Conservation (phyloP, 1,140 invertebrate species). For the Drosophila sproati region DNA sequence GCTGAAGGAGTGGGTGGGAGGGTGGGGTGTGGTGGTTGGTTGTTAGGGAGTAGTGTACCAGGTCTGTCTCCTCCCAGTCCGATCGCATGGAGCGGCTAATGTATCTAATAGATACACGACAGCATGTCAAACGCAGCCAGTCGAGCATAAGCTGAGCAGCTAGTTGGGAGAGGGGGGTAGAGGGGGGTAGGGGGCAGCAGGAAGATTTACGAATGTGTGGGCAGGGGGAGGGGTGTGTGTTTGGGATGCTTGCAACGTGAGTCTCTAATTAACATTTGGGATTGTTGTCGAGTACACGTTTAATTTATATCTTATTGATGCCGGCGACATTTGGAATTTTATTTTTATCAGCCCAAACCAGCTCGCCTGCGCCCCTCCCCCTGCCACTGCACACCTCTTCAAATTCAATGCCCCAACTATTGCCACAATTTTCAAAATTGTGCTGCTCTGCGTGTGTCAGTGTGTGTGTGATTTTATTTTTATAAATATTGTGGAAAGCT, state of each 20-base stretch:
- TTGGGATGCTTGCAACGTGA: conserved; percentile 44
- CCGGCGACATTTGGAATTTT: conserved; percentile 82
- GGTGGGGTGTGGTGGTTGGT: too few species aligned
- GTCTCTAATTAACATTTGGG: conserved; percentile 78
- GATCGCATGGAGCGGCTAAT: conserved; percentile 72
- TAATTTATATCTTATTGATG: conserved; percentile 83
- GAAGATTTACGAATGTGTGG: not conserved
- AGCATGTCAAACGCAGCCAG: conserved; percentile 66
- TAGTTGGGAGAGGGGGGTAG: not conserved
- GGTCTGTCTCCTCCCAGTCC: not conserved
- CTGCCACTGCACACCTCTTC: not conserved
- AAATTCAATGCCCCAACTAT: conserved; percentile 57
- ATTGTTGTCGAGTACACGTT: conserved; percentile 71
- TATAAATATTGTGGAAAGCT: conserved; percentile 76
- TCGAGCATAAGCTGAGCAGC: conserved; percentile 39
- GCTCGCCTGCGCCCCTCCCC: not conserved
- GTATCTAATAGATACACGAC: conserved; percentile 82
- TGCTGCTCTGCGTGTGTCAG: not conserved
- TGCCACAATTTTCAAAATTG: not conserved
- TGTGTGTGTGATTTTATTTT: conserved; percentile 72
- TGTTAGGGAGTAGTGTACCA: not conserved
- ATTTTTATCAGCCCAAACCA: conserved; percentile 62
- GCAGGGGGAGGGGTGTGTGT: too few species aligned
- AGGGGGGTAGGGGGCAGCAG: conserved; percentile 15
- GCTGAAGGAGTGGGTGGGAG: too few species aligned